Conservation (phyloP, 2,888 invertebrate species). For the Aelia acuminata region DNA sequence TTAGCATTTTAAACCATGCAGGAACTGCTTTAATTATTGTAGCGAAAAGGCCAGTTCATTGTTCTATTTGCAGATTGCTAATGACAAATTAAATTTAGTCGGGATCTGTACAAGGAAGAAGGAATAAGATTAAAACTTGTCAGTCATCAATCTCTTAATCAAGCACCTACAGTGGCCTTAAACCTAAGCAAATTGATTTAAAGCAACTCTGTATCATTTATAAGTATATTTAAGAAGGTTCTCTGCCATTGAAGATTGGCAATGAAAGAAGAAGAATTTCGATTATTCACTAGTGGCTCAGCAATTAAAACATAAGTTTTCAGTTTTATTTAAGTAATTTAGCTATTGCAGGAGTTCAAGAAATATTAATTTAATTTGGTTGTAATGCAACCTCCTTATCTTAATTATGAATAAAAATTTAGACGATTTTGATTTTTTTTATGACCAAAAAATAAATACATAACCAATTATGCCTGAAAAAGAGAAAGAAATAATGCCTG, state of each 20-base stretch:
- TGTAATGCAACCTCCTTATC: too few relatives aligned
- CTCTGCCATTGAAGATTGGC: background rate
- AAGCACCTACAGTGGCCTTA: background rate
- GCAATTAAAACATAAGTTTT: background rate
- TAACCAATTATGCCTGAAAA: too few relatives aligned
- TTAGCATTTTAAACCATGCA: background rate
- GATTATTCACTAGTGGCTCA: background rate
- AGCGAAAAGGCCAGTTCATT: background rate
- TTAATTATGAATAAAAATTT: too few relatives aligned
- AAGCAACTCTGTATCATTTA: background rate
- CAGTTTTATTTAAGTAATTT: too few relatives aligned
- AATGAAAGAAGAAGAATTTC: background rate
- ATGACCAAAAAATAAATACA: too few relatives aligned
- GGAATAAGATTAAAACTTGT: background rate
- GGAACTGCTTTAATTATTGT: background rate
- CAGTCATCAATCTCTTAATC: background rate
- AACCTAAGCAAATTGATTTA: background rate
- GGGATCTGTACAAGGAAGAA: background rate
- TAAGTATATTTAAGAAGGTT: background rate
- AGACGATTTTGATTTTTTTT: too few relatives aligned
- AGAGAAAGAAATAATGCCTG: too few relatives aligned
- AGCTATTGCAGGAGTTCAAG: too few relatives aligned
- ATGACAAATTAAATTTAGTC: background rate
- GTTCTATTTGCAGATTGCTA: background rate
- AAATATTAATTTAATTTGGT: too few relatives aligned